Percentiles rank a stretch among this genome's conserved stretches.
Evolutionary conservation across 2,888 invertebrate genomes (phyloP).

Genomic region (Drosophila eohydei): DNA sequence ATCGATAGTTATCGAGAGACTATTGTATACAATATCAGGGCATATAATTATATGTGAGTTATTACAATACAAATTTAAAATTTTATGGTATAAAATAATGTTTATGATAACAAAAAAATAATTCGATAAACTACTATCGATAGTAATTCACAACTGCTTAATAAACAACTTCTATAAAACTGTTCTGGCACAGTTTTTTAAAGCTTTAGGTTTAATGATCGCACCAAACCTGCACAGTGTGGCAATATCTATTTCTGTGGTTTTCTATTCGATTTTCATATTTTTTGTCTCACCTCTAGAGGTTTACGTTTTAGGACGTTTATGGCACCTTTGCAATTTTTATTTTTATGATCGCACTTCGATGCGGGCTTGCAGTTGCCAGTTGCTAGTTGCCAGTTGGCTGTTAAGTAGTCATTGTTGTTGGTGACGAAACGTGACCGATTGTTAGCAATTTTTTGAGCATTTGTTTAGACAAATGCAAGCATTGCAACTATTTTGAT

Average conservation of each 20-base stretch:
- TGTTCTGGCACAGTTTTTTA: neutral
- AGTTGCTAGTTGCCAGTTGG: conserved; percentile 9
- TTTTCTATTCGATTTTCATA: neutral
- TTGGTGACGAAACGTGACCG: conserved; percentile 74
- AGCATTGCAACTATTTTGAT: conserved; percentile 26
- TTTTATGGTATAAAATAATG: neutral
- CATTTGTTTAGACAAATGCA: conserved; percentile 33
- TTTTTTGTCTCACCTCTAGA: conserved; percentile 11
- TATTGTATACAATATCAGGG: too few species aligned
- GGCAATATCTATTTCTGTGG: conserved; percentile 27
- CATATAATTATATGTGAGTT: too few species aligned
- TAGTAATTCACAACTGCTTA: neutral
- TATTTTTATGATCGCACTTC: conserved; percentile 59
- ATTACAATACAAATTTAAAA: neutral
- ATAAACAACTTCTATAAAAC: neutral
- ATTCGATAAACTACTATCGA: neutral
- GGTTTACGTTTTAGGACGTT: conserved; percentile 34
- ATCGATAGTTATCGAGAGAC: neutral
- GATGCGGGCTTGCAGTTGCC: conserved; percentile 58
- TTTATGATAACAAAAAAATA: neutral
- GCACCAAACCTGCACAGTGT: conserved; percentile 7
- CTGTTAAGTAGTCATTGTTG: conserved; percentile 7
- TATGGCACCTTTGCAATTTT: conserved; percentile 57
- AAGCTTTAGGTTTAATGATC: neutral
- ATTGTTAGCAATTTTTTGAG: conserved; percentile 56